A percentile compares a stretch with the other conserved stretches of the same genome.
Conservation (phyloP, 2,888 invertebrate species). For the Periphyllus acericola region DNA sequence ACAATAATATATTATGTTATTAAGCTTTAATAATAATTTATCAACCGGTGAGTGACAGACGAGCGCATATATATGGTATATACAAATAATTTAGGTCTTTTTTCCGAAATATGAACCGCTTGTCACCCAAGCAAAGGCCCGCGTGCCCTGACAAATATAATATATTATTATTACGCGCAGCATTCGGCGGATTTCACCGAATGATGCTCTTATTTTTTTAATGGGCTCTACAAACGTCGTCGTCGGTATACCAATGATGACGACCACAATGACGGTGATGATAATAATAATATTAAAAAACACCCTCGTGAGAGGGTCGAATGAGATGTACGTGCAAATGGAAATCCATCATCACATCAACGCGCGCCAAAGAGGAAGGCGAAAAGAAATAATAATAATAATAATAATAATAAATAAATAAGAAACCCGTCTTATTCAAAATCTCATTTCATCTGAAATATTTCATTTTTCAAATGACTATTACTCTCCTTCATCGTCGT, state of each 20-base stretch:
- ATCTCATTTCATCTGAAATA: slow-evolving; percentile 50
- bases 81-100: slow-evolving; percentile 12
- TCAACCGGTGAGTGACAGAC: slow-evolving; percentile 56
- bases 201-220: slow-evolving; percentile 55
- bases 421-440: slow-evolving; percentile 39
- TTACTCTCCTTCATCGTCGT: slow-evolving; percentile 17
- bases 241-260: background rate
- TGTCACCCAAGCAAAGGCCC: slow-evolving; percentile 28
- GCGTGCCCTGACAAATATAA: slow-evolving; percentile 36
- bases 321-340: slow-evolving; percentile 51
- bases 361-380: background rate
- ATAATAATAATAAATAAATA: slow-evolving; percentile 13
- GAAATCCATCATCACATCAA: slow-evolving; percentile 52
- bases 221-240: slow-evolving; percentile 37
- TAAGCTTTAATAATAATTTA: slow-evolving; percentile 47
- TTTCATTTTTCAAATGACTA: slow-evolving; percentile 57
- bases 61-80: background rate
- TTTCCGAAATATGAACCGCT: slow-evolving; percentile 26
- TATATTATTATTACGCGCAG: slow-evolving; percentile 35
- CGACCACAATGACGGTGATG: slow-evolving; percentile 11
- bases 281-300: slow-evolving; percentile 13
- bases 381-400: background rate
- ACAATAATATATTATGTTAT: slow-evolving; percentile 18
- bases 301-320: slow-evolving; percentile 27
- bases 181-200: slow-evolving; percentile 8